Percentiles rank a stretch among this genome's conserved stretches.
Conservation (phyloP, 2,888 invertebrate species). For the Neoaliturus tenellus region DNA sequence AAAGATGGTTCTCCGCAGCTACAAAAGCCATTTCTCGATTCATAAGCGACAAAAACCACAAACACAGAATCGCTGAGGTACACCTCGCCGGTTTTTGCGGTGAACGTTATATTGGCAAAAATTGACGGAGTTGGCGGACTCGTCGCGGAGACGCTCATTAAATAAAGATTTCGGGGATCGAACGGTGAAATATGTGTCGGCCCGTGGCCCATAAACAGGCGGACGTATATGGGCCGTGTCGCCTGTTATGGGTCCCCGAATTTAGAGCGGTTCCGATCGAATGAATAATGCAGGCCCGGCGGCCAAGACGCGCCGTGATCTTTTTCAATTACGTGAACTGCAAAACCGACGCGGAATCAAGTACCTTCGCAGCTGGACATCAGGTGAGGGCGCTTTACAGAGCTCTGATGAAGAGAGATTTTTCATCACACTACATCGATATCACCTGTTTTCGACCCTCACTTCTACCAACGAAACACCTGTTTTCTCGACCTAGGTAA, state of each 20-base stretch:
- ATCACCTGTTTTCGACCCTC: no score
- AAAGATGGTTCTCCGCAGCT: no score
- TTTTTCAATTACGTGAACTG: slow-evolving; percentile 24
- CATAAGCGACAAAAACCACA: background rate
- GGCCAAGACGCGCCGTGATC: background rate
- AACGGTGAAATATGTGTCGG: slow-evolving; percentile 49
- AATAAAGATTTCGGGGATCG: slow-evolving; percentile 46
- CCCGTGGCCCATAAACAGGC: slow-evolving; percentile 22
- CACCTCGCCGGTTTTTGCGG: background rate
- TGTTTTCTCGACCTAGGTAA: no score
- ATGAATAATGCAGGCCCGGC: slow-evolving; percentile 42
- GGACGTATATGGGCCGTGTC: slow-evolving; percentile 37
- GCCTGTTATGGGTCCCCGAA: slow-evolving; percentile 34
- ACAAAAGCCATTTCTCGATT: no score
- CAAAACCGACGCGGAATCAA: background rate
- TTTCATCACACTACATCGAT: no score
- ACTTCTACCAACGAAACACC: no score
- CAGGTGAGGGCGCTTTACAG: background rate
- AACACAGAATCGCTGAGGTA: background rate
- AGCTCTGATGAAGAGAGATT: no score
- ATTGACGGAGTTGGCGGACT: background rate
- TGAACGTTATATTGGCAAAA: slow-evolving; percentile 33
- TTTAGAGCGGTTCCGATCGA: slow-evolving; percentile 29
- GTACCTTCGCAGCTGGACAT: background rate
- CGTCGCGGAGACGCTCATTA: slow-evolving; percentile 17